Base-by-base conservation (phyloP, 2,113 vertebrate species). In the Nesoenas mayeri region DNA sequence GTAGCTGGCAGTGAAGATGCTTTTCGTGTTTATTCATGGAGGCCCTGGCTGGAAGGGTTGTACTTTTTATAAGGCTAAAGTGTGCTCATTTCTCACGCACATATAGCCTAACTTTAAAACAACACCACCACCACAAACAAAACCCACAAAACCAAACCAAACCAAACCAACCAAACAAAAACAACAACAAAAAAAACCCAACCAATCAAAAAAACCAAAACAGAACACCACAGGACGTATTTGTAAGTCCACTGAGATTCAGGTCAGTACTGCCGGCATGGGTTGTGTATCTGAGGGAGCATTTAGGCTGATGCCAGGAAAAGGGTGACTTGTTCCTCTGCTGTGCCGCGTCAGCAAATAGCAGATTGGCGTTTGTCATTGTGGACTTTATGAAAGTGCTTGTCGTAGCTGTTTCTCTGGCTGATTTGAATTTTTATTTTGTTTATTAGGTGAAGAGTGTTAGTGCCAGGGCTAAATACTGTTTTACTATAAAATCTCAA, bases 391-490 rank as follows among this genome's bases (percentile, higher is more conserved):
- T 47, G 74, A 79, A 97, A 88, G 89, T 95, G 92, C 96, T 95
- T 95, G 71, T 95, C 51, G 21, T 61, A 67, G 53, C 85, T 93
- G 58, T 96, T 96, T 91, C 85, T 91, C 79, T 93, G 80, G 77
- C 96, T 95, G 74, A 92, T 97, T 87, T 94, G 95, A 95, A 96
- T 97, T 96, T 96, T 97, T 94, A 91, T 96, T 96, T 94, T 94
- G 50, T 95, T 89, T 83, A 91, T 92, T 96, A 95, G 62, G 36
- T 96, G 87, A 78, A 38, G 62, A 77, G 50, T 38, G 18, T 84
- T 79, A 79, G 77, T 89, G 86, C 95, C 96, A 95, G 87, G 62
- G 26, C 79, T 89, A 94, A 93, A 95, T 85, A 85, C 53, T 72
- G 32, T 89, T 96, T 91, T 88, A 85, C 90, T 90, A 26, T 66